Evolutionary conservation across 2,888 invertebrate genomes (phyloP).

Genomic region (Eremobia ochroleuca): DNA sequence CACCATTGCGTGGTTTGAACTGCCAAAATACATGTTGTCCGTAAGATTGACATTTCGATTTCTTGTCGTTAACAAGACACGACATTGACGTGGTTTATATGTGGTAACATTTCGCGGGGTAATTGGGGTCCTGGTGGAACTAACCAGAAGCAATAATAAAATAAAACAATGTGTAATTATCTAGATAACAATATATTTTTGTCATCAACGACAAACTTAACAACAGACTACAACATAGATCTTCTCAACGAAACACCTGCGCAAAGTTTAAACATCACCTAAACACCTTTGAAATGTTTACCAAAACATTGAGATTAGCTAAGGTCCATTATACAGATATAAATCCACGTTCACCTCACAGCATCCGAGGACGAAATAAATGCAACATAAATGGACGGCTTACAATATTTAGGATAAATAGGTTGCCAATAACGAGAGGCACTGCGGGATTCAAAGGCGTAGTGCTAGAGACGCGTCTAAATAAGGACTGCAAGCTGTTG

Average conservation of each 20-base stretch:
- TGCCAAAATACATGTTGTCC: no score
- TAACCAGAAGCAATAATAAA: background rate
- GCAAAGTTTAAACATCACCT: slow-evolving; percentile 77
- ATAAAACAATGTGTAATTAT: slow-evolving; percentile 80
- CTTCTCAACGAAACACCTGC: slow-evolving; percentile 85
- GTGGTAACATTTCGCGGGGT: background rate
- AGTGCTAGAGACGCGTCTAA: slow-evolving; percentile 56
- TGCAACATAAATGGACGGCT: slow-evolving; percentile 88
- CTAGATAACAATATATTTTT: slow-evolving; percentile 91
- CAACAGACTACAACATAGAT: slow-evolving; percentile 91
- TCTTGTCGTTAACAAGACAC: no score
- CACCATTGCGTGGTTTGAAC: no score
- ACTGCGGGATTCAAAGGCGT: slow-evolving; percentile 60
- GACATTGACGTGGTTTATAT: background rate
- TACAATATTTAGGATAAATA: slow-evolving; percentile 75
- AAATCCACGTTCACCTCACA: slow-evolving; percentile 70
- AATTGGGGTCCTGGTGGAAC: background rate
- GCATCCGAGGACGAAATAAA: slow-evolving; percentile 75
- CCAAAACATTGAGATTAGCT: slow-evolving; percentile 77
- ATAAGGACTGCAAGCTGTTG: slow-evolving; percentile 74
- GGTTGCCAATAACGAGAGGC: slow-evolving; percentile 57
- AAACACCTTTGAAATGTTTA: slow-evolving; percentile 77
- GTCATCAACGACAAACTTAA: slow-evolving; percentile 91
- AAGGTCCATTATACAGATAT: slow-evolving; percentile 70
- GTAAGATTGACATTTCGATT: no score